A percentile compares a stretch with the other conserved stretches of the same genome.
phyloP scores from a whole-genome alignment of 2,113 vertebrate species.

The Silurus meridionalis region DNA sequence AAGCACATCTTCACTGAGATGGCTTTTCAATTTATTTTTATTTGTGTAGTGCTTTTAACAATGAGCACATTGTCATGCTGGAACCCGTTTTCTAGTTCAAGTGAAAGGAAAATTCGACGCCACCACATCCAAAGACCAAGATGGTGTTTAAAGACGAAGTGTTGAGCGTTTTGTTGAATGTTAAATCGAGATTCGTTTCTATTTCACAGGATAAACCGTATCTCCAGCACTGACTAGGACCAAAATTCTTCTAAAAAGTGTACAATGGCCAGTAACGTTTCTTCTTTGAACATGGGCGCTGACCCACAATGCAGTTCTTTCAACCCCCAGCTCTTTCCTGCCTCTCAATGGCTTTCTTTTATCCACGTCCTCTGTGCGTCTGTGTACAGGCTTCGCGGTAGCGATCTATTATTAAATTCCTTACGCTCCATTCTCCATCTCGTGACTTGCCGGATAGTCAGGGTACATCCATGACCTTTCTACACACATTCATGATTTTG shows the following conservation, averaged over 20 bases:
- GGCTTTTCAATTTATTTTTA: too few relatives aligned
- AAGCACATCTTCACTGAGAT: too few relatives aligned
- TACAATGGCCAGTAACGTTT: not conserved
- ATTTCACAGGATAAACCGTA: not conserved
- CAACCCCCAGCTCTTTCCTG: not conserved
- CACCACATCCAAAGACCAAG: too few relatives aligned
- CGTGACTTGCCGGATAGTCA: conserved; percentile 9
- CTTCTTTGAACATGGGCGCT: not conserved
- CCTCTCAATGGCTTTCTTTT: conserved; percentile 10
- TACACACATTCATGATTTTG: not conserved
- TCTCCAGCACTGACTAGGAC: not conserved
- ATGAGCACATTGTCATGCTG: too few relatives aligned
- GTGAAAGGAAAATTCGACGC: too few relatives aligned
- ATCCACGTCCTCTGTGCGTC: conserved; percentile 16
- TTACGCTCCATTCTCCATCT: not conserved
- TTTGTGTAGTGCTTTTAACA: too few relatives aligned
- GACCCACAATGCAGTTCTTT: conserved; percentile 24
- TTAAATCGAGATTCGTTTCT: too few relatives aligned
- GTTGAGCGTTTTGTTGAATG: too few relatives aligned
- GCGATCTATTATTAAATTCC: not conserved
- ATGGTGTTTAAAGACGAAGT: too few relatives aligned
- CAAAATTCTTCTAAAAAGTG: not conserved
- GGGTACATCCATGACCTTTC: not conserved
- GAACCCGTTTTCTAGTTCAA: too few relatives aligned
- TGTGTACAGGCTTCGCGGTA: not conserved